These are phyloP conservation scores for Osmerus eperlanus DNA, from an alignment of 2,113 vertebrate genomes.

Conservation along the genomic window DNA sequence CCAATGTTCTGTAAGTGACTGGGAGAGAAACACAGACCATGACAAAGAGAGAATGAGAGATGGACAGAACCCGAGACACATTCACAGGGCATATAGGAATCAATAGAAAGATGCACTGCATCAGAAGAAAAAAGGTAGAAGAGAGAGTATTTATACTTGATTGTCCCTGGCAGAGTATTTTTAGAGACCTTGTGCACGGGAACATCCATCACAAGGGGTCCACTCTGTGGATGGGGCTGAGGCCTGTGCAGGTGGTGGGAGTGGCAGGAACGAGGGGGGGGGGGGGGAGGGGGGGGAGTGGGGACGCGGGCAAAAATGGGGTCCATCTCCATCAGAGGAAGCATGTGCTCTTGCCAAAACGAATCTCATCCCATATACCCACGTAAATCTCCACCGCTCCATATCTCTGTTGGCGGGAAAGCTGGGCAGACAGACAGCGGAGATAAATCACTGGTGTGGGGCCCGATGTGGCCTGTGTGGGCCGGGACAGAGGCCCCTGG, in stretches of 20 bases:
- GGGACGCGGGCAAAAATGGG: slow-evolving; percentile 9
- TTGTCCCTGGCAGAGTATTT: slow-evolving; percentile 33
- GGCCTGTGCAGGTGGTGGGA: background rate
- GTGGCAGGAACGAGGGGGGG: background rate
- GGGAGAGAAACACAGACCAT: no score
- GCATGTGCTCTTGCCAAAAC: slow-evolving; percentile 59
- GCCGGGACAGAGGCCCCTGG: slow-evolving; percentile 60
- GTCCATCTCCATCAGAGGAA: slow-evolving; percentile 15
- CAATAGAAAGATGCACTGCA: background rate
- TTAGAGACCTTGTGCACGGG: slow-evolving; percentile 36
- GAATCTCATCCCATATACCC: slow-evolving; percentile 62
- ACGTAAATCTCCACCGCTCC: slow-evolving; percentile 56
- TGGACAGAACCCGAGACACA: background rate
- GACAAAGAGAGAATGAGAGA: no score
- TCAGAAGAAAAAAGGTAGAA: slow-evolving; percentile 17
- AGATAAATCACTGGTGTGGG: slow-evolving; percentile 67
- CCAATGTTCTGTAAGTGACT: no score
- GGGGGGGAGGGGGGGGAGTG: slow-evolving; percentile 22
- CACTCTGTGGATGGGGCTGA: slow-evolving; percentile 22
- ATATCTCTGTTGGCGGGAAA: slow-evolving; percentile 62
- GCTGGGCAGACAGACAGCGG: slow-evolving; percentile 60
- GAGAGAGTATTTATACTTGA: slow-evolving; percentile 14
- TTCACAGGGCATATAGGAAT: background rate
- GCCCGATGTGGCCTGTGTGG: slow-evolving; percentile 60
- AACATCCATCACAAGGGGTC: slow-evolving; percentile 52